Evolutionary conservation across 1,140 invertebrate species (phyloP), one percentile per base, ranked within the genome.

Genomic region (Calephelis virginiensis): DNA sequence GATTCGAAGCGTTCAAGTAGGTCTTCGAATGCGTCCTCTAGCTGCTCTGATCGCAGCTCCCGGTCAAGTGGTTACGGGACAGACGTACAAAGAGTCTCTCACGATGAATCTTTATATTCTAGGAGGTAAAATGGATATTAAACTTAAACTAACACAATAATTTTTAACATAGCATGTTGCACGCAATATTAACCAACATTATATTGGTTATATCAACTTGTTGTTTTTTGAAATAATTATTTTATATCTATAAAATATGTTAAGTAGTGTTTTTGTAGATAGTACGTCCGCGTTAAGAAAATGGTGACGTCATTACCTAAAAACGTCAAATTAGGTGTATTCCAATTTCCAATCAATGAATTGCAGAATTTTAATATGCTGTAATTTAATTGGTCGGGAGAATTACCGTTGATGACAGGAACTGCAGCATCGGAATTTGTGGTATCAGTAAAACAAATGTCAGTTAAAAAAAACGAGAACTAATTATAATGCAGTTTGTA

Each of bases 51-150:
- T 61, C 76, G 83, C 56, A 87, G 83, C 40, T 86, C 83, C 12
- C 70, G 86, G 6, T 90, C 87, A 38, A 89, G 86, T 61, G 87
- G 87, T 6, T 90, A 89, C 62, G 77, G 81, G 8, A 89, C 86
- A 7, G 86, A 90, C 69, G 74, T 61, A 43, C 80, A 76, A 61
- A 73, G 82, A 38, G 65, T 71, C 11, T 80, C 81, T 49, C 77
- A 75, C 9, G 87, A 90, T 40, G 86, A 89, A 45, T 73, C 71
- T 37, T 82, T 74, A 62, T 85, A 72, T 70, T 82, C 86, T 66
- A 80, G 83, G 66, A 85, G 84, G 86, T 89, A 66, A 80, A 76
- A 61, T 13, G 46, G 17, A 28, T 46, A 63, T 46, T 28, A 28
- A 47, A 45, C 12, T 63, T 63, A 17, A 12, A 63, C 61, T 47